A percentile compares a stretch with the other conserved stretches of the same genome.
These are phyloP conservation scores for Philopedon plagiatum DNA, from an alignment of 2,888 invertebrate genomes.

Conservation along the genomic window DNA sequence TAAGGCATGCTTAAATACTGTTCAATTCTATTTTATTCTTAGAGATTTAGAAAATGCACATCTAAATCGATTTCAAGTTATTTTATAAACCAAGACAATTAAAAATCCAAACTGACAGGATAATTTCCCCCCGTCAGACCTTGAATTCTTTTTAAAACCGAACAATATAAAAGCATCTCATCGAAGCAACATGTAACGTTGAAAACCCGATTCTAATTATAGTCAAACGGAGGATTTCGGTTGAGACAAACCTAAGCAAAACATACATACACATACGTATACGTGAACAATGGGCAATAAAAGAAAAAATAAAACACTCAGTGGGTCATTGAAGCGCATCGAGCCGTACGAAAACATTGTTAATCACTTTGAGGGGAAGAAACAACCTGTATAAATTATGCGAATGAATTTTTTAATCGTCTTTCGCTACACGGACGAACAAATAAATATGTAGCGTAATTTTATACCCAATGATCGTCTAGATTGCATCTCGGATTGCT, in stretches of 20 bases:
- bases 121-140: conserved; percentile 23
- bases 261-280: conserved; percentile 39
- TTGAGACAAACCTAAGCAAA: conserved; percentile 39
- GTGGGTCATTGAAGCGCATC: conserved; percentile 57
- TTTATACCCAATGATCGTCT: conserved; percentile 39
- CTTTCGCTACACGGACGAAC: conserved; percentile 42
- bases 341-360: conserved; percentile 58
- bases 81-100: conserved; percentile 12
- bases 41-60: background rate
- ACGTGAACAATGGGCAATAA: conserved; percentile 58
- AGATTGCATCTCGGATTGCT: conserved; percentile 23
- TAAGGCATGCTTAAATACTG: too few relatives aligned
- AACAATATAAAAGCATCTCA: conserved; percentile 17
- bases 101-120: conserved; percentile 7
- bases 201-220: conserved; percentile 38
- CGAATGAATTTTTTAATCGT: conserved; percentile 45
- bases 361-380: conserved; percentile 59
- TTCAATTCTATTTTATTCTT: too few relatives aligned
- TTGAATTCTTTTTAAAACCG: conserved; percentile 19
- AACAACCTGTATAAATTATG: conserved; percentile 57
- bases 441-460: conserved; percentile 44
- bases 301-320: conserved; percentile 59
- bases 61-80: background rate
- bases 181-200: conserved; percentile 28
- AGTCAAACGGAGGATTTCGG: conserved; percentile 40